These are phyloP conservation scores for Archaeoteleia sp. DNA, from an alignment of 2,888 invertebrate genomes.

Conservation along the genomic window DNA sequence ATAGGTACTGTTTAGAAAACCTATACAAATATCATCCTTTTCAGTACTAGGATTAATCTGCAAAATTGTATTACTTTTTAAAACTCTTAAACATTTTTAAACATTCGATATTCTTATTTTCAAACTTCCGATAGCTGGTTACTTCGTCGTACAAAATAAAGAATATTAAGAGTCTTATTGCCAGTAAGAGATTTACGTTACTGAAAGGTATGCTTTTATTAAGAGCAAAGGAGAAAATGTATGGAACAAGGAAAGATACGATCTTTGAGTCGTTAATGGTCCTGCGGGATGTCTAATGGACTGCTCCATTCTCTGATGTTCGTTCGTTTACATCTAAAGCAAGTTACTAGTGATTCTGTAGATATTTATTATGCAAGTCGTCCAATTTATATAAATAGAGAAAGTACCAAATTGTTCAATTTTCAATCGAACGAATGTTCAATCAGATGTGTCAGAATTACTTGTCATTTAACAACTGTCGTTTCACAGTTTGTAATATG, in stretches of 20 bases:
- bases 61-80: too few species aligned
- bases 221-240: slow-evolving; percentile 9
- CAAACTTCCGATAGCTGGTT: too few species aligned
- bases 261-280: slow-evolving; percentile 45
- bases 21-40: too few species aligned
- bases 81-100: too few species aligned
- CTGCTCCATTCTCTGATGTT: slow-evolving; percentile 50
- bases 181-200: slow-evolving; percentile 4
- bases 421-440: too few species aligned
- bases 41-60: too few species aligned
- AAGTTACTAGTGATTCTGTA: slow-evolving; percentile 56
- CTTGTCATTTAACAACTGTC: too few species aligned
- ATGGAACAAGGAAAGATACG: slow-evolving; percentile 17
- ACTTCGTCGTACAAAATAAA: slow-evolving; percentile 17
- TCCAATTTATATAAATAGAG: slow-evolving; percentile 44
- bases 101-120: too few species aligned
- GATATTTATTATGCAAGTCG: slow-evolving; percentile 60
- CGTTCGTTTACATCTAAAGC: slow-evolving; percentile 59
- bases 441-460: too few species aligned
- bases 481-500: too few species aligned
- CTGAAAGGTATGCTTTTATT: neutral
- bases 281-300: slow-evolving; percentile 64
- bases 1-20: too few species aligned
- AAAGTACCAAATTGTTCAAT: too few species aligned
- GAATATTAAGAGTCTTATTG: slow-evolving; percentile 28